Evolutionary conservation across 2,113 vertebrate species (phyloP), one percentile per base, ranked within the genome.

Genomic region (Calcarius ornatus): DNA sequence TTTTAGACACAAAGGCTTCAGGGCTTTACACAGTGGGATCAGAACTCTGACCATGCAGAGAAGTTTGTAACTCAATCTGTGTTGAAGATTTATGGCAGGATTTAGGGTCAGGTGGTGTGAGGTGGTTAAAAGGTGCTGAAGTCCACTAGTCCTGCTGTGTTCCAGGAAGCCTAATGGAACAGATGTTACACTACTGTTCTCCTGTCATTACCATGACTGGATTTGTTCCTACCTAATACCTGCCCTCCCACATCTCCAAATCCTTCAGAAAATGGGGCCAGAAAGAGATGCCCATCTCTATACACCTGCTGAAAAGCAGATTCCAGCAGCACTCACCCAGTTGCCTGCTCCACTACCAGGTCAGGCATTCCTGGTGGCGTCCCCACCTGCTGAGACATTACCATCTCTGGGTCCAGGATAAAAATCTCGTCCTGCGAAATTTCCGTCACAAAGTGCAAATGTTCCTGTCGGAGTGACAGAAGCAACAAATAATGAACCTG

Each of bases 341-440:
- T 97, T 18, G 98, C 97, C 47, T 99, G 99, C 83, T 99, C 99
- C 72, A 99, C 99, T 87, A 99, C 99, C 92, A 99, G 97, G 72
- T 99, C 99, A 15, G 99, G 99, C 99, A 99, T 99, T 95, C 98
- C 99, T 1, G 98, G 98, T 2, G 98, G 96, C 0, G 98, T 98
- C 10, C 98, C 96, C 2, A 87, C 97, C 91, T 98, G 98, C 95
- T 97, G 98, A 31, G 95, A 96, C 81, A 95, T 78, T 9, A 97
- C 98, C 73, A 97, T 96, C 95, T 99, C 99, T 48, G 99, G 99
- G 95, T 99, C 99, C 97, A 99, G 97, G 97, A 99, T 99, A 92
- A 99, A 99, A 87, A 99, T 98, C 97, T 99, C 99, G 28, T 99
- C 99, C 90, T 99, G 99, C 82, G 99, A 99, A 96, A 99, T 99